phyloP scores from a whole-genome alignment of 2,113 vertebrate species.

The Gavia stellata region DNA sequence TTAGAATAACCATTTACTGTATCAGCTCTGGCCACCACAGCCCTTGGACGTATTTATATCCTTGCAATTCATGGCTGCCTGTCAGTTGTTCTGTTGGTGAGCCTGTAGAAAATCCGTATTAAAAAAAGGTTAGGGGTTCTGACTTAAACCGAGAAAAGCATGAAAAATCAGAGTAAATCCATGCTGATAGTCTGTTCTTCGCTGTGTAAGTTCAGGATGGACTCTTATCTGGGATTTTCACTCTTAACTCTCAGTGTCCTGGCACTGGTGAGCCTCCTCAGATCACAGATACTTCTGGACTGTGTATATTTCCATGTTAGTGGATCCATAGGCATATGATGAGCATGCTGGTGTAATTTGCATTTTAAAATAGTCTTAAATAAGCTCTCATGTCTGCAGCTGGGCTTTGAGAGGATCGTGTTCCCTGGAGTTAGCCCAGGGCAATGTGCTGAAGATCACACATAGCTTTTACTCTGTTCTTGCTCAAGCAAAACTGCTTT shows the following conservation, averaged over 20 bases:
- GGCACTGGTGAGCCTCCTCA: neutral
- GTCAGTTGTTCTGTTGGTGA: neutral
- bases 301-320: neutral
- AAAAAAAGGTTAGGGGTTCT: neutral
- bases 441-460: conserved; percentile 49
- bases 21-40: neutral
- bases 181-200: neutral
- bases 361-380: conserved; percentile 60
- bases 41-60: neutral
- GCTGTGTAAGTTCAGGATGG: neutral
- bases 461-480: conserved; percentile 42
- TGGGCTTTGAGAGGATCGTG: conserved; percentile 43
- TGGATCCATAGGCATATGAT: neutral
- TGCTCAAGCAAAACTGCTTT: conserved; percentile 54
- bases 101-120: neutral
- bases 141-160: neutral
- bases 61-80: neutral
- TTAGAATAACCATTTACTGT: neutral
- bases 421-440: conserved; percentile 48
- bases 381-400: conserved; percentile 44
- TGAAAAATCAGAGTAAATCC: conserved; percentile 14
- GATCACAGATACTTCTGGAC: neutral
- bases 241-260: neutral
- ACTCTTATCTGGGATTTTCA: neutral
- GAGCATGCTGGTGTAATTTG: neutral